These are phyloP conservation scores for Aspidapion aeneum DNA, from an alignment of 2,888 invertebrate genomes.

Conservation along the genomic window DNA sequence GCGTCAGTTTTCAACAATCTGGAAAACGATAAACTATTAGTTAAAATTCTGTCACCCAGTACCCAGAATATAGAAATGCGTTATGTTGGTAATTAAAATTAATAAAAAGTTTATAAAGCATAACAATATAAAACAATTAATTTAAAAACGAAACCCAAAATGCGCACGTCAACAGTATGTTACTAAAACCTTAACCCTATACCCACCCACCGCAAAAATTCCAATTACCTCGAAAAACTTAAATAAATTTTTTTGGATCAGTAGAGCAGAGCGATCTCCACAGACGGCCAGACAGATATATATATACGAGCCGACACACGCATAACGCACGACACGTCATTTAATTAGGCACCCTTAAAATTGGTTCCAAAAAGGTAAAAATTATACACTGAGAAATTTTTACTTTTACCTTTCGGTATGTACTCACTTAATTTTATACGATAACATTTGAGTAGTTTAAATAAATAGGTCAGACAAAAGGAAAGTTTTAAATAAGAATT, in stretches of 20 bases:
- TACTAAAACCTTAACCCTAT: no score
- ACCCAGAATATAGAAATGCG: no score
- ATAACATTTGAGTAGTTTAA: no score
- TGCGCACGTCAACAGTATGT: not conserved
- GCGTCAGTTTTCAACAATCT: no score
- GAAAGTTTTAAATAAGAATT: no score
- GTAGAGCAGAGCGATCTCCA: not conserved
- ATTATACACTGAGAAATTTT: not conserved
- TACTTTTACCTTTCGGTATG: no score
- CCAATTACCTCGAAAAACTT: not conserved
- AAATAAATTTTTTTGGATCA: not conserved
- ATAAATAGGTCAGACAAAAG: no score
- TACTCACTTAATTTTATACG: no score
- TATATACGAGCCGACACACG: not conserved
- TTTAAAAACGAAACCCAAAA: constrained; percentile 17
- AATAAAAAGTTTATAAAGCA: no score
- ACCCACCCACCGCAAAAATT: not conserved
- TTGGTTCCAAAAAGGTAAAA: constrained; percentile 12
- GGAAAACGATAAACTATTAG: no score
- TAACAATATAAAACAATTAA: constrained; percentile 27
- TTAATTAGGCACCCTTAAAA: constrained; percentile 25
- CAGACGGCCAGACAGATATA: not conserved
- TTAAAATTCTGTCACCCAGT: no score
- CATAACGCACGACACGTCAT: constrained; percentile 21
- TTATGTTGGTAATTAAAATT: no score